These are phyloP conservation scores for Otus sunia DNA, from an alignment of 2,113 vertebrate species.

Conservation along the genomic window DNA sequence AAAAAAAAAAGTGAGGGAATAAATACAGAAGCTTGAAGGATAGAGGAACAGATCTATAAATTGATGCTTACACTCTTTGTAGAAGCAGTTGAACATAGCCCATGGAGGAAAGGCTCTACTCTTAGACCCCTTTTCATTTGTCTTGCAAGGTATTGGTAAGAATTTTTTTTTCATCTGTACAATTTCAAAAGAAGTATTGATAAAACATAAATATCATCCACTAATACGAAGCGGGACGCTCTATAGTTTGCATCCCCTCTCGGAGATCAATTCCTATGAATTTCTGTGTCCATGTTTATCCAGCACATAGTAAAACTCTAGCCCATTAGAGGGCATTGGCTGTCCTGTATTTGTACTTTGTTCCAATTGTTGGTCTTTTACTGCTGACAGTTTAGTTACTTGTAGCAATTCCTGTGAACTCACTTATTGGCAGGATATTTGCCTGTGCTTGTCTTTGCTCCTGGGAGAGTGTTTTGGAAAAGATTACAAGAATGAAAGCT, in stretches of 20 bases:
- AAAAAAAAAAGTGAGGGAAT: background rate
- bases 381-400: conserved; percentile 37
- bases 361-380: background rate
- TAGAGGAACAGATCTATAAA: background rate
- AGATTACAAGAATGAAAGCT: conserved; percentile 38
- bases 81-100: background rate
- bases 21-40: background rate
- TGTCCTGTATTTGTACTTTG: conserved; percentile 1
- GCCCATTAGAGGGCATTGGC: conserved; percentile 36
- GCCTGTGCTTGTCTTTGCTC: conserved; percentile 55
- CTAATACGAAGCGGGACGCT: background rate
- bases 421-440: conserved; percentile 56
- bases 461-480: conserved; percentile 49
- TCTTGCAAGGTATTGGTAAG: background rate
- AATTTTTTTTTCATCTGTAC: background rate
- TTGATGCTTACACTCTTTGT: background rate
- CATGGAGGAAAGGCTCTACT: background rate
- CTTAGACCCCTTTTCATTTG: background rate
- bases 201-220: background rate
- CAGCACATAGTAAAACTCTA: background rate
- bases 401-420: conserved; percentile 51
- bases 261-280: background rate
- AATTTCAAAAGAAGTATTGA: background rate
- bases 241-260: background rate
- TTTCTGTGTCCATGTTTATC: background rate